Percentiles rank a stretch among this genome's conserved stretches.
phyloP scores from a whole-genome alignment of 1,140 invertebrate genomes.

The Myzus persicae region DNA sequence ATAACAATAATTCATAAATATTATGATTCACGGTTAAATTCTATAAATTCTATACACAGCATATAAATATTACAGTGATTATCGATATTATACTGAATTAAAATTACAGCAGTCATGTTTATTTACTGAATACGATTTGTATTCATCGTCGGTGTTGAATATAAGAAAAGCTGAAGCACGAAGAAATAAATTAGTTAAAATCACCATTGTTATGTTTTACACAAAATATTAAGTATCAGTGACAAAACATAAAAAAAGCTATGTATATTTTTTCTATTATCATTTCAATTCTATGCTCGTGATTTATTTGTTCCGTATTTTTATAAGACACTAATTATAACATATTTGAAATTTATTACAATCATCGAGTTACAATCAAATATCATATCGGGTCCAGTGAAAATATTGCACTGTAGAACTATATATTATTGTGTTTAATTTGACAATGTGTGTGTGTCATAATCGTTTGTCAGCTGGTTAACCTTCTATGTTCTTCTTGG shows the following conservation, averaged over 20 bases:
- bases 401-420: not conserved
- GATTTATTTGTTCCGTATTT: not conserved
- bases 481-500: not conserved
- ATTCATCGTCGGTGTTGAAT: not conserved
- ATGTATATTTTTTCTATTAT: not conserved
- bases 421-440: not conserved
- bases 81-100: not conserved
- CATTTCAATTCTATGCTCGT: not conserved
- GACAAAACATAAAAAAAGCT: not conserved
- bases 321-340: not conserved
- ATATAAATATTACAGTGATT: not conserved
- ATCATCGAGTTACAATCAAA: not conserved
- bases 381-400: not conserved
- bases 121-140: not conserved
- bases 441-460: not conserved
- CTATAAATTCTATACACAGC: not conserved
- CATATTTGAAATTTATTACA: not conserved
- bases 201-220: not conserved
- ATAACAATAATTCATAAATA: not conserved
- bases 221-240: not conserved
- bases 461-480: not conserved
- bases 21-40: not conserved
- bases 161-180: not conserved
- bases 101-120: not conserved
- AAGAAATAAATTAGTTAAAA: too few species aligned